These are phyloP conservation scores for Apamea epomidion DNA, from an alignment of 2,888 invertebrate species.

Conservation along the genomic window DNA sequence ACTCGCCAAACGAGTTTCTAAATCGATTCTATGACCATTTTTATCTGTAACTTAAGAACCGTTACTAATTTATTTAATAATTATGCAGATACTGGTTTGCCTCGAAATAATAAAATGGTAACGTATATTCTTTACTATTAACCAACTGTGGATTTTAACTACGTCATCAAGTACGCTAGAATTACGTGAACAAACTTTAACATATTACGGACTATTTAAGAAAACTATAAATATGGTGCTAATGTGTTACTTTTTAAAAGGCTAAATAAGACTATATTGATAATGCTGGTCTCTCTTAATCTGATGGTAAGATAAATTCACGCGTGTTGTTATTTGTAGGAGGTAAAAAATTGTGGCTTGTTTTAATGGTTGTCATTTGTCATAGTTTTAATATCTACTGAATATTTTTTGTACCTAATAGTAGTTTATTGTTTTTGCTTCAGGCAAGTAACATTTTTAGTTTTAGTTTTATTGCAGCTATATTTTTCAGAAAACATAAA, in stretches of 20 bases:
- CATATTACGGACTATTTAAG: constrained; percentile 23
- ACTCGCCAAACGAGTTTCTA: constrained; percentile 36
- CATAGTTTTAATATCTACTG: constrained; percentile 6
- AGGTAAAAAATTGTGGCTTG: constrained; percentile 13
- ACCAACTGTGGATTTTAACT: background rate
- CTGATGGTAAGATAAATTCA: constrained; percentile 16
- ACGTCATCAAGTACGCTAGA: constrained; percentile 6
- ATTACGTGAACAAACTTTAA: constrained; percentile 33
- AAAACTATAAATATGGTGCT: constrained; percentile 30
- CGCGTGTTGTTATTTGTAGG: constrained; percentile 20
- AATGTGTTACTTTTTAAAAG: constrained; percentile 30
- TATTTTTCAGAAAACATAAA: background rate
- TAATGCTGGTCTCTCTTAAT: background rate
- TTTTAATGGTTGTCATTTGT: constrained; percentile 25
- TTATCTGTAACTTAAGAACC: constrained; percentile 44
- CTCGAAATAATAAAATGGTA: constrained; percentile 16
- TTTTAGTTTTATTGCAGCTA: too few relatives aligned
- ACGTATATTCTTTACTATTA: background rate
- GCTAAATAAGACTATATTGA: background rate
- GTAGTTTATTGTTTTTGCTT: background rate
- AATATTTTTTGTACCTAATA: background rate
- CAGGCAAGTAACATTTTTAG: background rate
- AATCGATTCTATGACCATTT: constrained; percentile 16
- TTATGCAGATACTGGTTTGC: constrained; percentile 23
- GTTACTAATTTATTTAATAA: constrained; percentile 46